These are phyloP conservation scores for Corythaixoides concolor DNA, from an alignment of 2,113 vertebrate species.

Conservation along the genomic window DNA sequence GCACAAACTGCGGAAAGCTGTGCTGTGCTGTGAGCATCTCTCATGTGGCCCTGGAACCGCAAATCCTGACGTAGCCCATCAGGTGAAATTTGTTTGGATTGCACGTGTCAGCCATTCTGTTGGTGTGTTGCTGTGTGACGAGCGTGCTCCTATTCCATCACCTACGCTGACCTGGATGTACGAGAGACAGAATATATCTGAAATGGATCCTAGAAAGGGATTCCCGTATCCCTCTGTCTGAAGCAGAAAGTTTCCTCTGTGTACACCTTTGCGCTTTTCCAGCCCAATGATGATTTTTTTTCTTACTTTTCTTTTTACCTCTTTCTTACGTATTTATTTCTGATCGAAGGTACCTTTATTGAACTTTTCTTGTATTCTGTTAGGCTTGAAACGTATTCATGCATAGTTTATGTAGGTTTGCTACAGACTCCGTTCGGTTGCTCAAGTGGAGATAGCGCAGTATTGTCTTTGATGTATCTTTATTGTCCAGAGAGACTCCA, in stretches of 20 bases:
- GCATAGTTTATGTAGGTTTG: not conserved
- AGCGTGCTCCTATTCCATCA: rapidly evolving
- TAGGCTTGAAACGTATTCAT: not conserved
- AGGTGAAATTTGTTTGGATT: not conserved
- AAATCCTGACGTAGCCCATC: not conserved
- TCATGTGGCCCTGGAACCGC: not conserved
- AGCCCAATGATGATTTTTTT: not conserved
- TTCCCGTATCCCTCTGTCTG: not conserved
- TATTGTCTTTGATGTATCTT: not conserved
- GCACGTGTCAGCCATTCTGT: not conserved
- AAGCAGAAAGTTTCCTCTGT: not conserved
- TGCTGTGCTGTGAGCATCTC: not conserved
- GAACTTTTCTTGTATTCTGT: not conserved
- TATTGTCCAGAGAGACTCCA: not conserved
- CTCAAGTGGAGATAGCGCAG: rapidly evolving
- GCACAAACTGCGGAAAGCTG: not conserved
- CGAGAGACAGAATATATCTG: not conserved
- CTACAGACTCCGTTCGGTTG: not conserved
- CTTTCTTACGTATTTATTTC: not conserved
- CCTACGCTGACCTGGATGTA: not conserved
- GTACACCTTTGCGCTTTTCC: not conserved
- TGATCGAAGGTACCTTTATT: not conserved
- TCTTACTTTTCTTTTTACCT: not conserved
- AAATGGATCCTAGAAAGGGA: not conserved
- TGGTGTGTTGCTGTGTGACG: not conserved